phyloP scores from a whole-genome alignment of 2,797 vertebrate species.

The Pygocentrus nattereri region DNA sequence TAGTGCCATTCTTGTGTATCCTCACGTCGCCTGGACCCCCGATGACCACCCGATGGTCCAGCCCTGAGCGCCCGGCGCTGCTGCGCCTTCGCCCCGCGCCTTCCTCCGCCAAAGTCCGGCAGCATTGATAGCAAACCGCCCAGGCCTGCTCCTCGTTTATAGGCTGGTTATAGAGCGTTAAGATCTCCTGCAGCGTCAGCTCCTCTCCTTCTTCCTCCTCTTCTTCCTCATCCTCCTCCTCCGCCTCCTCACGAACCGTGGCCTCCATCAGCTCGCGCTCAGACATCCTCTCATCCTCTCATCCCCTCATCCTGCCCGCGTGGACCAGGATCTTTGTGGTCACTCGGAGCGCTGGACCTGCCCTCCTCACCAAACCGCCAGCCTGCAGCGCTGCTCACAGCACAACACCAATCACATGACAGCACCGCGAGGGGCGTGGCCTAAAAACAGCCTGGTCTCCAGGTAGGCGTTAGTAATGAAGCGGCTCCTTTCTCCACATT shows the following conservation, averaged over 20 bases:
- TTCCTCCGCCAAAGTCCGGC: constrained; percentile 75
- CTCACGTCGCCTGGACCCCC: constrained; percentile 79
- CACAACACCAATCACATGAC: constrained; percentile 6
- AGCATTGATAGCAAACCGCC: constrained; percentile 96
- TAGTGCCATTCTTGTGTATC: constrained; percentile 85
- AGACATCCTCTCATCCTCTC: constrained; percentile 73
- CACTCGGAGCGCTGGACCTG: background rate
- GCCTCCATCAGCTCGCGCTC: constrained; percentile 70
- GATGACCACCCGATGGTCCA: constrained; percentile 60
- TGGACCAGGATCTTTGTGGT: background rate
- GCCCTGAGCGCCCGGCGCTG: constrained; percentile 55
- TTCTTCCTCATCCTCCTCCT: constrained; percentile 34
- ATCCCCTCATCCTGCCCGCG: background rate
- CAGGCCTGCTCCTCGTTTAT: constrained; percentile 98
- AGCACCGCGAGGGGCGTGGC: background rate
- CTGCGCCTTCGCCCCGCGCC: constrained; percentile 48
- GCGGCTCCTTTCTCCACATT: no score
- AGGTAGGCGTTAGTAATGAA: no score
- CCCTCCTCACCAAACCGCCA: background rate
- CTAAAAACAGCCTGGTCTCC: background rate
- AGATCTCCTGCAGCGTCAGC: constrained; percentile 88
- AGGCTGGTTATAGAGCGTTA: constrained; percentile 91
- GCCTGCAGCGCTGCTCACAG: background rate
- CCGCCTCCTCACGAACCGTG: background rate
- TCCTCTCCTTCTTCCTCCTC: constrained; percentile 65